Evolutionary conservation across 2,113 vertebrate genomes (phyloP).

Genomic region (Caracal caracal): DNA sequence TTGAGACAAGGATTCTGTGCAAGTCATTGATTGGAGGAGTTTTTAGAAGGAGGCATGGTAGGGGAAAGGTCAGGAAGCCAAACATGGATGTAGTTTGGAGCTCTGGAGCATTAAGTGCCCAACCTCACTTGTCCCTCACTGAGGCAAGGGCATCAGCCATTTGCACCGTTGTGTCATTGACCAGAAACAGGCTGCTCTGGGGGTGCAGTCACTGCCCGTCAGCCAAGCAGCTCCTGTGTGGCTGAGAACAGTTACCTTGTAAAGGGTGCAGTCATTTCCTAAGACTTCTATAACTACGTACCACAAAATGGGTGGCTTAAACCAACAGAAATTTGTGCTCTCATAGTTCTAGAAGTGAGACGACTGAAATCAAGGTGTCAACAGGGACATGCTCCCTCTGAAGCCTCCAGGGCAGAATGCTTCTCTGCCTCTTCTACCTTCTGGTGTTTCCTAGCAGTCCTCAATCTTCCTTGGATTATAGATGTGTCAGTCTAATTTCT

Average conservation of each 20-base stretch:
- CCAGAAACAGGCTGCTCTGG: not conserved
- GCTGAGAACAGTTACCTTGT: not conserved
- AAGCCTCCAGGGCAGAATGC: not conserved
- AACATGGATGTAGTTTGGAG: not conserved
- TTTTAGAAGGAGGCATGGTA: not conserved
- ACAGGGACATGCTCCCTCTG: not conserved
- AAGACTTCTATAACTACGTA: not conserved
- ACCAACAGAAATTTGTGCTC: not conserved
- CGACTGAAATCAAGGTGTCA: not conserved
- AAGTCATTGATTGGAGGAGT: not conserved
- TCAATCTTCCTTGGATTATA: not conserved
- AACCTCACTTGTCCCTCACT: rapidly evolving
- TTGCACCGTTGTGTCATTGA: not conserved
- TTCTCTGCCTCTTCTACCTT: not conserved
- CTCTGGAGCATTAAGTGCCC: not conserved
- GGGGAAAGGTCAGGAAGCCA: not conserved
- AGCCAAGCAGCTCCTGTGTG: not conserved
- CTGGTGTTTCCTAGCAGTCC: not conserved
- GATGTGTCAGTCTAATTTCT: not conserved
- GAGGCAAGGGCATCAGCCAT: not conserved
- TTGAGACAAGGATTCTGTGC: not conserved
- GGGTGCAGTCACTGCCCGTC: not conserved
- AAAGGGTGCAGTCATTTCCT: not conserved
- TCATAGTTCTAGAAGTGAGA: not conserved
- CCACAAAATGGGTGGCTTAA: not conserved